Evolutionary conservation across 2,113 vertebrate genomes (phyloP), one percentile per base, ranked within the genome.

Genomic region (Telmatochromis sp.): DNA sequence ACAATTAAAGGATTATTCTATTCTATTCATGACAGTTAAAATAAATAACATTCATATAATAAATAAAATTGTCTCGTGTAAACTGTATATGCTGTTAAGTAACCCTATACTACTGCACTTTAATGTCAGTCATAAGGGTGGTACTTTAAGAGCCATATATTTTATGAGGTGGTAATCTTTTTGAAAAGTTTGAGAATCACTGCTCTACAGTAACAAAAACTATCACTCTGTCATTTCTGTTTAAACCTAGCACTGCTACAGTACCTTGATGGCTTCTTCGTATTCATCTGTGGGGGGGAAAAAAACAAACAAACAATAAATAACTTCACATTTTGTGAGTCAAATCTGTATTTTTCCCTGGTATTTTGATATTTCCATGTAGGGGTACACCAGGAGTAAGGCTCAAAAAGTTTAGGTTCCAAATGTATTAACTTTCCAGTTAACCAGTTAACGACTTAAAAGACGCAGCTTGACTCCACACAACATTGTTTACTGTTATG

Each of bases 181-280:
- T 33, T 35, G 58, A 63, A 63, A 63, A 11, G 28, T 19, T 35
- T 63, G 15, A 63, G 58, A 35, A 63, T 63, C 15, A 35, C 28
- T 63, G 14, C 40, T 28, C 23, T 78, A 45, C 17, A 50, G 42
- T 78, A 78, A 78, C 71, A 78, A 50, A 78, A 50, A 2, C 42
- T 78, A 7, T 33, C 13, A 71, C 7, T 19, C 4, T 17, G n/a
- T 45, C 21, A 31, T 84, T 8, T 80, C 11, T 68, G 13, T 73
- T 68, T 3, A 42, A 33, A 68, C 11, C 55, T 21, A 65, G 37
- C 33, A 63, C n/a, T 33, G 71, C 5, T 5, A 15, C 51, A 13
- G 15, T 98, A 99, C 98, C 98, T 99, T 99, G 84, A 99, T 96
- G 89, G 98, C 98, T 96, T 99, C 98, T 96, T 98, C 97, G 84